Base-by-base conservation (phyloP, 2,888 invertebrate species). In the Hoplodrina ambigua region DNA sequence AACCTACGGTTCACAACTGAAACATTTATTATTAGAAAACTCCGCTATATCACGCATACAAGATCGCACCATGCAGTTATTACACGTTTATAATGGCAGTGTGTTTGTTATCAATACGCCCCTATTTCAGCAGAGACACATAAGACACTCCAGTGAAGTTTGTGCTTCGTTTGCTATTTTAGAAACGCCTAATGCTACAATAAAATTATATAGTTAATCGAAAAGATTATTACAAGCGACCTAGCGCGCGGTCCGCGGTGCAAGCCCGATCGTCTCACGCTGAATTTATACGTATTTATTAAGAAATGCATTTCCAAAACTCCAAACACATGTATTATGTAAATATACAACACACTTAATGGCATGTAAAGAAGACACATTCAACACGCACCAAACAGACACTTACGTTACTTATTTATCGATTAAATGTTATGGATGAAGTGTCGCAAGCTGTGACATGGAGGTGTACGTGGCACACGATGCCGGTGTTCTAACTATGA, bases 191-290 rank as follows among this genome's bases (percentile, higher is more conserved):
- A 94, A 87, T 88, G 88, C 93, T 94, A 95, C 79, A 83, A 88
- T 90, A 91, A 90, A 92, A 91, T 90, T 88, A 90, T 88, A 90
- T 88, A 69, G 64, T 73, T 57, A 88, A 85, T 90, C 89, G 87
- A 91, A 89, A 88, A 85, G 80, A 89, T 90, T 85, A 83, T 83
- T 68, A 50, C 56, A 78, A 90, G 93, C 92, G 88, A 87, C 88
- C 94, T 93, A 94, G 92, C 94, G 90, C 92, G 88, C 91, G 93
- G 91, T 88, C 94, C 94, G 93, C 92, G 95, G 95, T 94, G 94
- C 94, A 90, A 92, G 93, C 93, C 83, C 88, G 89, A 92, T 93
- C 93, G 92, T 91, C 85, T 88, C 90, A 86, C 91, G 87, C 88
- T 87, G 87, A 87, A 89, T 85, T 90, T 87, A 91, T 92, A 94